phyloP scores from a whole-genome alignment of 2,888 invertebrate species.

The Cephonodes hylas region DNA sequence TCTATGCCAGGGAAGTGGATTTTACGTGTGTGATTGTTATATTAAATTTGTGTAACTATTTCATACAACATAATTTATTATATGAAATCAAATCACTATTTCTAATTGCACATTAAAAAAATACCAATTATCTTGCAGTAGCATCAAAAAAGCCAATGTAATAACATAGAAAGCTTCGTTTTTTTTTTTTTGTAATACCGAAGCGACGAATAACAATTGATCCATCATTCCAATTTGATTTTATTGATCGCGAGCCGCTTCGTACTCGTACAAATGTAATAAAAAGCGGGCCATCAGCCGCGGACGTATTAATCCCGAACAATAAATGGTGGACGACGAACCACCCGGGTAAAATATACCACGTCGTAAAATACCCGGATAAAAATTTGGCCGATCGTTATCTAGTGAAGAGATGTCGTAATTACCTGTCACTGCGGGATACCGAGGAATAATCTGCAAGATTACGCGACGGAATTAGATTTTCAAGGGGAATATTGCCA shows the following conservation, averaged over 20 bases:
- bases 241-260: constrained; percentile 16
- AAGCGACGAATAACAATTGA: background rate
- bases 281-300: constrained; percentile 23
- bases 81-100: too few species aligned
- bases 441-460: constrained; percentile 37
- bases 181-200: background rate
- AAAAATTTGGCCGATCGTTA: constrained; percentile 31
- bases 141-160: background rate
- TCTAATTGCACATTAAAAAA: too few species aligned
- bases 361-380: constrained; percentile 26
- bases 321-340: constrained; percentile 27
- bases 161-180: background rate
- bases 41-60: too few species aligned
- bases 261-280: constrained; percentile 23
- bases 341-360: constrained; percentile 26
- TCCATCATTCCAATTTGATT: constrained; percentile 15
- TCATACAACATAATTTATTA: too few species aligned
- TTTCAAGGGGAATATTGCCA: constrained; percentile 14
- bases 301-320: constrained; percentile 32
- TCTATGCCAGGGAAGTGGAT: background rate
- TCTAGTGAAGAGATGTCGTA: constrained; percentile 27
- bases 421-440: constrained; percentile 41
- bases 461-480: constrained; percentile 34
- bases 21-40: too few species aligned
- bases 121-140: too few species aligned